Conservation (phyloP, 2,888 invertebrate genomes). For the Torymus texanus region DNA sequence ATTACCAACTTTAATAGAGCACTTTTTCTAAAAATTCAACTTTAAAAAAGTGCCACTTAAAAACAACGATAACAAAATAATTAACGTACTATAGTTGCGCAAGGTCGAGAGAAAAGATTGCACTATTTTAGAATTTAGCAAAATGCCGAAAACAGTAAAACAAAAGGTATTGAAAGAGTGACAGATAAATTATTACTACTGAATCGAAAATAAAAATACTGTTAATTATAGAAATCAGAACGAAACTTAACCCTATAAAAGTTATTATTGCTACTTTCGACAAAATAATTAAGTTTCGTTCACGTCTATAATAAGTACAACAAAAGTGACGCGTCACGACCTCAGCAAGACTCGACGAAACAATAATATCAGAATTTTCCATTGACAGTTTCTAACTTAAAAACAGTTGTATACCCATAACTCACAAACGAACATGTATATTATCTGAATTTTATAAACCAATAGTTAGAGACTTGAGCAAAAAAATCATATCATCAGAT, state of each 20-base stretch:
- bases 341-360: too few relatives aligned
- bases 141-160: conserved; percentile 7
- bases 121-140: conserved; percentile 5
- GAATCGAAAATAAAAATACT: not conserved
- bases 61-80: too few relatives aligned
- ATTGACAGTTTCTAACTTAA: too few relatives aligned
- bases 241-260: not conserved
- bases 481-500: too few relatives aligned
- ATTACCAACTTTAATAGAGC: not conserved
- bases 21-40: not conserved
- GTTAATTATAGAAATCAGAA: not conserved
- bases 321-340: too few relatives aligned
- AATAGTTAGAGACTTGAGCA: too few relatives aligned
- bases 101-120: not conserved
- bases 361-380: too few relatives aligned
- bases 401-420: too few relatives aligned
- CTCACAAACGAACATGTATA: too few relatives aligned
- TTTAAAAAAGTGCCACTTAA: not conserved
- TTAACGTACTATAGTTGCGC: not conserved
- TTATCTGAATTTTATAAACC: too few relatives aligned
- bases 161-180: not conserved
- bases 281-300: not conserved
- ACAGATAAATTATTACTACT: not conserved
- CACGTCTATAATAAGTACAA: not conserved
- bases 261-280: conserved; percentile 2